A percentile compares a stretch with the other conserved stretches of the same genome.
Conservation (phyloP, 2,113 vertebrate species). For the Eptesicus fuscus region DNA sequence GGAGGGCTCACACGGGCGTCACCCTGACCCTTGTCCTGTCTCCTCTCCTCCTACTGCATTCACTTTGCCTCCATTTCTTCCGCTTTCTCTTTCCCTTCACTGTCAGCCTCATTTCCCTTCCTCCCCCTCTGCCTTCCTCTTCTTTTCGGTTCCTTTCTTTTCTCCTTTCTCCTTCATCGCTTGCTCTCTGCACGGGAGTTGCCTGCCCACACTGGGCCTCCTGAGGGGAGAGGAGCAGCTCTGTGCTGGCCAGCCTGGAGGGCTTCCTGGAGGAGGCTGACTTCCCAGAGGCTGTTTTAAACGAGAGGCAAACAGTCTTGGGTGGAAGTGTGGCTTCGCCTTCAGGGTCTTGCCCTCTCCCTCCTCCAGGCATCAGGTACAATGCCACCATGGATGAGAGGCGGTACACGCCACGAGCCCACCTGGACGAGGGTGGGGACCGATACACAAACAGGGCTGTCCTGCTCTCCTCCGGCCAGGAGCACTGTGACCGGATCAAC, state of each 20-base stretch:
- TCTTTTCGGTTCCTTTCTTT: background rate
- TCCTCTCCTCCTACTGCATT: background rate
- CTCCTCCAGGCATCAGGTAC: slow-evolving; percentile 86
- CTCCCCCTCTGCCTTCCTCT: background rate
- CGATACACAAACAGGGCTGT: slow-evolving; percentile 79
- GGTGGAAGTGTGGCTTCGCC: background rate
- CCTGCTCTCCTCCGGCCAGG: slow-evolving; percentile 78
- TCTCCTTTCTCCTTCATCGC: background rate
- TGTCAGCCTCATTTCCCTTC: no score
- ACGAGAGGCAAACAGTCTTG: background rate
- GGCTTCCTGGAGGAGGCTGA: background rate
- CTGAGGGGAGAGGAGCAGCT: background rate
- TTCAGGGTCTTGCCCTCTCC: background rate
- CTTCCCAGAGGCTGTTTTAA: background rate
- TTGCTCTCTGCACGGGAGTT: background rate
- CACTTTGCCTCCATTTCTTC: background rate
- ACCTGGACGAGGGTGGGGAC: slow-evolving; percentile 87
- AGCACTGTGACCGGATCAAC: slow-evolving; percentile 87
- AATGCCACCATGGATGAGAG: slow-evolving; percentile 90
- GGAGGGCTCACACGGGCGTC: background rate
- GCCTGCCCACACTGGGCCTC: background rate
- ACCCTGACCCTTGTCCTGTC: accelerated
- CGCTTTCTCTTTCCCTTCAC: background rate
- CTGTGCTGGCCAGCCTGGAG: background rate
- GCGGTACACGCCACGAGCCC: slow-evolving; percentile 91